phyloP scores from a whole-genome alignment of 2,797 vertebrate genomes.

The Diglossa cyanea region DNA sequence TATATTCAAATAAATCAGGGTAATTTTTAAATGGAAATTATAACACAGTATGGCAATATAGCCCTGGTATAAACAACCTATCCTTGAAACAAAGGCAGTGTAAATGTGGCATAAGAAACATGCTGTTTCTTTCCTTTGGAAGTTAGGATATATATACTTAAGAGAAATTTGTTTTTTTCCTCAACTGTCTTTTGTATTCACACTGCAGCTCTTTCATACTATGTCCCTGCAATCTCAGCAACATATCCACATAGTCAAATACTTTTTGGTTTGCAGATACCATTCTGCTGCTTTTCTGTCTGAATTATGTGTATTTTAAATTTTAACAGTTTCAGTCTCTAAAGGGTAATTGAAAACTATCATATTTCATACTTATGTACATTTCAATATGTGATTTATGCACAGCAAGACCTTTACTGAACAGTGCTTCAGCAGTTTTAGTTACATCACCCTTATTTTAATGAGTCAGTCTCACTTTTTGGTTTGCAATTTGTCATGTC shows the following conservation, averaged over 20 bases:
- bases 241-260: neutral
- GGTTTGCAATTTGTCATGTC: neutral
- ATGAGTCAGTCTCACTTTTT: neutral
- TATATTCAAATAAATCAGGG: neutral
- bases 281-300: neutral
- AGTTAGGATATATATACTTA: neutral
- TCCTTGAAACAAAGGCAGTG: neutral
- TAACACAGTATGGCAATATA: neutral
- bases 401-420: neutral
- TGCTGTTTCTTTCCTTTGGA: neutral
- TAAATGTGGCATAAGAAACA: neutral
- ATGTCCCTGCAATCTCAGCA: neutral
- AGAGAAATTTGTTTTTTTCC: neutral
- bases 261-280: neutral
- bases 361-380: neutral
- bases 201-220: neutral
- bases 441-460: neutral
- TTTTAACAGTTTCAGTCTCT: neutral
- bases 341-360: neutral
- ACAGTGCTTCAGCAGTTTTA: neutral
- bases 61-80: neutral
- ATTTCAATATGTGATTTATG: neutral
- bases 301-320: neutral
- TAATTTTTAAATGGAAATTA: neutral
- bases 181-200: neutral